These are phyloP conservation scores for Cylloceria caligata DNA, from an alignment of 2,888 invertebrate genomes.

Conservation along the genomic window DNA sequence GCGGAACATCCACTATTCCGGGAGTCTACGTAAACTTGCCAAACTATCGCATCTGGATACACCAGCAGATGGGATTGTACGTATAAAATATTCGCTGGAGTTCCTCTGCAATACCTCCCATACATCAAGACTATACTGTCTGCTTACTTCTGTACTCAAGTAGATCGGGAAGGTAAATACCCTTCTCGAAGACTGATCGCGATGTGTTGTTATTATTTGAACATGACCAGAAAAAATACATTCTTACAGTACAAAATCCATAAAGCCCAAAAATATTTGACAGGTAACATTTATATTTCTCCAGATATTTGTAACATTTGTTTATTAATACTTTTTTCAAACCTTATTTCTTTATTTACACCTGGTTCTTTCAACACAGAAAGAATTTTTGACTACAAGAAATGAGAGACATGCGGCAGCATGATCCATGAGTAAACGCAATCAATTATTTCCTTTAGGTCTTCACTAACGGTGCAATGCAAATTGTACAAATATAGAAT, in stretches of 20 bases:
- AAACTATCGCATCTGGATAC: constrained; percentile 86
- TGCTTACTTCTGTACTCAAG: neutral
- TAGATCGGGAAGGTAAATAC: neutral
- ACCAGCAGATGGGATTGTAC: constrained; percentile 66
- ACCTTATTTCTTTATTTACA: constrained; percentile 24
- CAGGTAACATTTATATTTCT: constrained; percentile 75
- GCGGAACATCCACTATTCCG: constrained; percentile 89
- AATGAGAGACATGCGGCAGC: constrained; percentile 25
- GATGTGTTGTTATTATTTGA: neutral
- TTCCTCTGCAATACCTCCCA: neutral
- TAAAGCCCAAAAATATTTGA: constrained; percentile 50
- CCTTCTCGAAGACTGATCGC: neutral
- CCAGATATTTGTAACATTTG: constrained; percentile 71
- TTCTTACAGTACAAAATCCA: neutral
- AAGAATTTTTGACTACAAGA: constrained; percentile 13
- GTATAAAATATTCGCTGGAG: constrained; percentile 2
- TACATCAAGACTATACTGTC: constrained; percentile 30
- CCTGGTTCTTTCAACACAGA: constrained; percentile 25
- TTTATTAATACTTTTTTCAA: constrained; percentile 71
- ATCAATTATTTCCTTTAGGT: constrained; percentile 44
- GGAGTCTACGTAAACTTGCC: constrained; percentile 92
- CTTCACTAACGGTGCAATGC: constrained; percentile 29
- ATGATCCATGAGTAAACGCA: constrained; percentile 40
- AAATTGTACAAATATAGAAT: constrained; percentile 67
- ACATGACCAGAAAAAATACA: neutral